Base-by-base conservation (phyloP, 2,113 vertebrate species). In the Ploceus nigricollis region DNA sequence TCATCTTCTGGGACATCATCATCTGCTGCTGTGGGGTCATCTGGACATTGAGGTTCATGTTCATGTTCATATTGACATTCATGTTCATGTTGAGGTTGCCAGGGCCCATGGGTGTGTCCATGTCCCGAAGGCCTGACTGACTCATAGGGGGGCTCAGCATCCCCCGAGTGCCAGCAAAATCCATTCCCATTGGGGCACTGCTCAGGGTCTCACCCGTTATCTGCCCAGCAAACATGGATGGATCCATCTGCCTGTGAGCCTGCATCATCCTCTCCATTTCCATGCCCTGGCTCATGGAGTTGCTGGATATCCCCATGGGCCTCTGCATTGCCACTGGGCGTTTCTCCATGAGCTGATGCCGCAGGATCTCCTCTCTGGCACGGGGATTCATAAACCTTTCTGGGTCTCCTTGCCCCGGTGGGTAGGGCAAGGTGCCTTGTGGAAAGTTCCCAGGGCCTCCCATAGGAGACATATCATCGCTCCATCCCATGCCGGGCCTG, bases 261-360 rank as follows among this genome's bases (percentile, higher is more conserved):
- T 98, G 98, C 66, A 98, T 97, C 96, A 98, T 97, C 57, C 99
- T 98, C 94, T 99, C 98, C 97, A 99, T 98, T 93, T 99, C 99
- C 87, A 98, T 96, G 54, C 98, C 93, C 89, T 99, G 98, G 20
- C 98, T 98, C 91, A 99, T 96, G 96, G 96, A 97, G 89, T 96
- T 97, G 40, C 96, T 45, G 0, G 97, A 96, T 97, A 98, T 97
- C 19, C 97, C 96, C 90, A 98, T 86, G 13, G 98, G 98, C 89
- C 99, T 98, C 85, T 99, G 98, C 94, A 99, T 97, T 6, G 98
- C 97, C 84, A 98, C 98, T 0, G 98, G 97, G 42, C 98, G 98
- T 85, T 99, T 99, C 71, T 99, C 98, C 96, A 99, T 98, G 60
- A 99, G 98, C 96, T 99, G 98, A 72, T 99, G 98, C 58, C 99